Evolutionary conservation across 2,888 invertebrate species (phyloP), one percentile per base, ranked within the genome.

Genomic region (Pristionchus entomophagus): DNA sequence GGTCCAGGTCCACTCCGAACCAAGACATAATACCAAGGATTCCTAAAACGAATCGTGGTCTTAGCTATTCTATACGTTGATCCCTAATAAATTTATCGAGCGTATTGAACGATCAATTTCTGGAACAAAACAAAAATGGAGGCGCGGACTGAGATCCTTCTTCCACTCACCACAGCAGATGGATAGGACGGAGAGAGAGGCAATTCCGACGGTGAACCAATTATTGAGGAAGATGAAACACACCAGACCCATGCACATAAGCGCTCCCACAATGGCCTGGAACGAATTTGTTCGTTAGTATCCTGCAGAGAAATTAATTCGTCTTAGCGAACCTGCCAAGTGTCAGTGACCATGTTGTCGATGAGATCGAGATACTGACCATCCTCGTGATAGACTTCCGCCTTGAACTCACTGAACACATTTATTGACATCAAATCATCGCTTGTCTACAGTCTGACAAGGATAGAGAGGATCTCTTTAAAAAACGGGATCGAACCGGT

Each of bases 321-420:
- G 8, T 53, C 4, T 59, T 59, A 26, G 10, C 6, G 26, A 26
- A 85, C 89, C 87, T 92, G 92, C 93, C 93, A 93, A 69, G 92
- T 90, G 82, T 93, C 93, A 6, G 91, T 92, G 32, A 91, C 91
- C 93, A 93, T 93, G 85, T 93, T 93, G 53, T 93, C 93, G 53
- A 93, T 91, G 29, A 93, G 88, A 88, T 93, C 93, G 56, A 92
- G 86, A 82, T 92, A 93, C 84, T 92, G 89, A 59, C 90, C 92
- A 49, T 93, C 93, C 59, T 93, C 93, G 51, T 91, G 91, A 86
- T 89, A 92, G 62, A 92, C 92, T 1, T 91, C 89, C 6, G 90
- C 90, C 53, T 90, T 89, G 86, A 92, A 92, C 59, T 92, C 89
- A 38, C 85, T 85, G 51, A 35, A 84, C 10, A 41, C 8, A 45